Conservation (phyloP, 2,113 vertebrate genomes). For the Zosterops borbonicus region DNA sequence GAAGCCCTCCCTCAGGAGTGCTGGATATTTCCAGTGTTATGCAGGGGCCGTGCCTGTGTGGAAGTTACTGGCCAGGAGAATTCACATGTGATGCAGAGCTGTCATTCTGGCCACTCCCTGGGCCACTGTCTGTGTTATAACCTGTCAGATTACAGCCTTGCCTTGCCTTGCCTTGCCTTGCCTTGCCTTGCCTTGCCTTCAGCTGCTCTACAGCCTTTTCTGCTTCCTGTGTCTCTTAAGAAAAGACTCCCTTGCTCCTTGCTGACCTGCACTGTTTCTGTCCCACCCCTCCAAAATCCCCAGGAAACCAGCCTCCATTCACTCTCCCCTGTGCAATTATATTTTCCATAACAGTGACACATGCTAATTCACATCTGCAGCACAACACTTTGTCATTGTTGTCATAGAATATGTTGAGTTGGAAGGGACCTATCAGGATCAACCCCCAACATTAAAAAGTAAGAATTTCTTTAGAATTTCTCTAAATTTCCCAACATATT, state of each 20-base stretch:
- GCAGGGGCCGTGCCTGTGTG: neutral
- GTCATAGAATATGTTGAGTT: neutral
- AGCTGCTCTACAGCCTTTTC: neutral
- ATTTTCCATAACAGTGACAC: neutral
- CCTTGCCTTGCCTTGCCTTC: neutral
- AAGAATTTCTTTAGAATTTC: neutral
- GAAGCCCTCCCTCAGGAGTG: neutral
- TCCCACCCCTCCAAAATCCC: neutral
- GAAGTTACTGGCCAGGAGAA: neutral
- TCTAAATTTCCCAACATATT: neutral
- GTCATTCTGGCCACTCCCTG: neutral
- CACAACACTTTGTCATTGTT: neutral
- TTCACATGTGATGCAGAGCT: neutral
- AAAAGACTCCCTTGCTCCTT: neutral
- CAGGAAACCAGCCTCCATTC: neutral
- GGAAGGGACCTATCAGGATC: neutral
- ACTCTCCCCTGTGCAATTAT: accelerated
- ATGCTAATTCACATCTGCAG: neutral
- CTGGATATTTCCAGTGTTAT: neutral
- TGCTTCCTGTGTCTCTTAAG: neutral
- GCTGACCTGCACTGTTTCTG: neutral
- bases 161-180: no score
- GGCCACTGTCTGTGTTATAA: neutral
- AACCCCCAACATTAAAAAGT: neutral
- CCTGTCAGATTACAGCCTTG: accelerated